phyloP scores from a whole-genome alignment of 2,113 vertebrate species.

The Labrus mixtus region DNA sequence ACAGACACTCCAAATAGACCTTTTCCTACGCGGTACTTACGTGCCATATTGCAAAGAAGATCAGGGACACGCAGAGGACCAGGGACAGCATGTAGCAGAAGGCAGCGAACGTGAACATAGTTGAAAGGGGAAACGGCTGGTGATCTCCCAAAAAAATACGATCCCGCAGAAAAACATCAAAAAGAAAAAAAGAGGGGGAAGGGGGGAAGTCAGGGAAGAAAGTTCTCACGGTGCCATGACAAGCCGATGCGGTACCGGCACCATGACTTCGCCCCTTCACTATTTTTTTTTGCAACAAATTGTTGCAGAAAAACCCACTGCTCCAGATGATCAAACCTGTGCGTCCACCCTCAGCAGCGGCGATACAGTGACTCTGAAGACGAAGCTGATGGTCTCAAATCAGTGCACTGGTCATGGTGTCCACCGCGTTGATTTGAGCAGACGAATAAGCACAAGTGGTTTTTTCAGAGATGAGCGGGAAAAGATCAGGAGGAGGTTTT shows the following conservation, averaged over 20 bases:
- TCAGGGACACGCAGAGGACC: slow-evolving; percentile 94
- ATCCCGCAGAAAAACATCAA: slow-evolving; percentile 63
- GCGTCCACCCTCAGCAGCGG: slow-evolving; percentile 12
- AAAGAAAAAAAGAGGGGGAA: slow-evolving; percentile 1
- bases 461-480: background rate
- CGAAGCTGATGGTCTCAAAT: slow-evolving; percentile 47
- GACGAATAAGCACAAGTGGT: background rate
- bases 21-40: slow-evolving; percentile 84
- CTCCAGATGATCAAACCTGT: slow-evolving; percentile 31
- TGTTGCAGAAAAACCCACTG: slow-evolving; percentile 54
- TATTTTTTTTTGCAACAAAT: slow-evolving; percentile 61
- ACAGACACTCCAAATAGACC: background rate
- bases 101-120: slow-evolving; percentile 94
- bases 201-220: slow-evolving; percentile 23
- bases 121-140: slow-evolving; percentile 66
- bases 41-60: slow-evolving; percentile 98
- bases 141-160: slow-evolving; percentile 69
- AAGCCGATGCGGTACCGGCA: slow-evolving; percentile 54
- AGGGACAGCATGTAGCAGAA: slow-evolving; percentile 98
- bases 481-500: background rate
- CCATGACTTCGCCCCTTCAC: slow-evolving; percentile 59
- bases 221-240: slow-evolving; percentile 71
- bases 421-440: background rate
- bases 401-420: slow-evolving; percentile 32
- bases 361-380: slow-evolving; percentile 26